Percentiles rank a stretch among this genome's conserved stretches.
These are phyloP conservation scores for Pseudorasbora parva DNA, from an alignment of 2,113 vertebrate species.

Conservation along the genomic window DNA sequence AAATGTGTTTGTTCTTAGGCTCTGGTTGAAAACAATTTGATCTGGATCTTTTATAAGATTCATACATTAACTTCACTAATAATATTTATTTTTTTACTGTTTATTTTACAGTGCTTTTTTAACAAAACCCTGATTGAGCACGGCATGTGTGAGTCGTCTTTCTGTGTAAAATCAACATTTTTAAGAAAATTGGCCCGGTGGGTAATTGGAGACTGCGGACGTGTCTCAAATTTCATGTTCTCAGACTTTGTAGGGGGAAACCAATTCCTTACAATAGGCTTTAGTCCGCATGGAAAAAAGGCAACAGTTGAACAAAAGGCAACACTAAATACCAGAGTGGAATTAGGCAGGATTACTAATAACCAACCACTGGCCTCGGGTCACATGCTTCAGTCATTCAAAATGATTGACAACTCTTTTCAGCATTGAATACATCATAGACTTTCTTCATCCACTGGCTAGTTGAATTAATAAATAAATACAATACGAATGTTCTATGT, in stretches of 20 bases:
- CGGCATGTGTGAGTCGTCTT: conserved; percentile 67
- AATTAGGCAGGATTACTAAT: conserved; percentile 53
- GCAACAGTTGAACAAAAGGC: conserved; percentile 55
- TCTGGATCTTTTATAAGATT: neutral
- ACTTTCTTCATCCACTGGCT: neutral
- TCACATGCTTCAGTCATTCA: conserved; percentile 20
- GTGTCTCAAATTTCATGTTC: conserved; percentile 65
- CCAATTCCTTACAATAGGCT: conserved; percentile 37
- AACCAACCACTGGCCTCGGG: conserved; percentile 40
- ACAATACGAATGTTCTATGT: neutral
- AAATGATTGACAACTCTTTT: conserved; percentile 39
- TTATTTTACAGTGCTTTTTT: neutral
- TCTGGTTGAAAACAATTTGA: neutral
- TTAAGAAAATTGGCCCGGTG: conserved; percentile 51
- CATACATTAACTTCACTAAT: neutral
- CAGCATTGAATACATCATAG: neutral
- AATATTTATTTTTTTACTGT: neutral
- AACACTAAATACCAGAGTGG: conserved; percentile 47
- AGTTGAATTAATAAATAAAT: neutral
- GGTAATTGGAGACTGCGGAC: conserved; percentile 61
- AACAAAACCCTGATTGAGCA: conserved; percentile 37
- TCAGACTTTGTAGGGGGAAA: conserved; percentile 49
- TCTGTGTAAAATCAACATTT: conserved; percentile 62
- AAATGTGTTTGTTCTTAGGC: neutral
- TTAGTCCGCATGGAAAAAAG: conserved; percentile 27